Conservation (phyloP, 2,888 invertebrate species). For the Metacarcinus magister region DNA sequence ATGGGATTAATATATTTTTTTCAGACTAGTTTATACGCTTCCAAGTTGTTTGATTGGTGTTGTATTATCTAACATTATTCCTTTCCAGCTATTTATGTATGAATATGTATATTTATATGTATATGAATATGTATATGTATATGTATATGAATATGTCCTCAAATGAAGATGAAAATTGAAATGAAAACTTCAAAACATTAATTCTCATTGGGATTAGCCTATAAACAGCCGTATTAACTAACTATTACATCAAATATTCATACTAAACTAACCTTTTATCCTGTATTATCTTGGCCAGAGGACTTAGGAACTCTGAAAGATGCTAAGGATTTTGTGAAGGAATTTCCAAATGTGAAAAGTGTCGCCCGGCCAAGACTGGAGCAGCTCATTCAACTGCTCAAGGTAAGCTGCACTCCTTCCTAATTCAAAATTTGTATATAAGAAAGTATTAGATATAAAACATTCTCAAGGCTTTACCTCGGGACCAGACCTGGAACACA, state of each 20-base stretch:
- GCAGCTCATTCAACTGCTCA: neutral
- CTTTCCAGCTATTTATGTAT: too few relatives aligned
- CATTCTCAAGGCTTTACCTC: too few relatives aligned
- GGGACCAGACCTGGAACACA: neutral
- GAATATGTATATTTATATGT: neutral
- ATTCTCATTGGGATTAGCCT: neutral
- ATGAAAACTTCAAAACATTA: neutral
- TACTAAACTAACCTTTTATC: neutral
- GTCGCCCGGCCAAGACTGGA: neutral
- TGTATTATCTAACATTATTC: too few relatives aligned
- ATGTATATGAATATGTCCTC: neutral
- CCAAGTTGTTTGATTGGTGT: too few relatives aligned
- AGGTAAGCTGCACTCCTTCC: too few relatives aligned
- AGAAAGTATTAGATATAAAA: too few relatives aligned
- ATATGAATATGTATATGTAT: neutral
- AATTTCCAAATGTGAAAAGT: constrained; percentile 35
- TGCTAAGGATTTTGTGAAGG: neutral
- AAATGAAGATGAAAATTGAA: neutral
- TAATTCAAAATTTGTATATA: too few relatives aligned
- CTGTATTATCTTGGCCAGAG: neutral
- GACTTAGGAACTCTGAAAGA: neutral
- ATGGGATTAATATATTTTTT: too few relatives aligned
- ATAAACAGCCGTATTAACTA: neutral
- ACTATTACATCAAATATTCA: neutral
- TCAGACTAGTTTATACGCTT: too few relatives aligned